phyloP scores from a whole-genome alignment of 2,888 invertebrate species.

The Caenorhabditis sinica region DNA sequence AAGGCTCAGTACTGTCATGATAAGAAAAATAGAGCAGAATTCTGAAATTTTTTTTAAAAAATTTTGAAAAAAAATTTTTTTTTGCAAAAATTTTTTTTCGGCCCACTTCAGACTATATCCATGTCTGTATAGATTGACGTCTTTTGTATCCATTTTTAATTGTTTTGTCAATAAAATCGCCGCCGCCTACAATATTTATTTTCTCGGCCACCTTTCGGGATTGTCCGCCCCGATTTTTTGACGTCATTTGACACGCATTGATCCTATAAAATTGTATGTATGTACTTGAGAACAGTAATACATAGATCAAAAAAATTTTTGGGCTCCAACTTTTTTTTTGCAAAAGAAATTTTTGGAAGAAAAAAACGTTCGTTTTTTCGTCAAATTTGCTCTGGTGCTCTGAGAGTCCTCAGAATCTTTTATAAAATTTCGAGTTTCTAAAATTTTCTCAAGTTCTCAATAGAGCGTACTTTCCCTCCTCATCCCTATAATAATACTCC shows the following conservation, averaged over 20 bases:
- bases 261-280: not conserved
- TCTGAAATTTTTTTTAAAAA: not conserved
- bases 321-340: not conserved
- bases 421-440: not conserved
- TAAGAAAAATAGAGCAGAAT: no score
- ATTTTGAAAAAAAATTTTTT: not conserved
- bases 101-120: not conserved
- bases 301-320: constrained; percentile 3
- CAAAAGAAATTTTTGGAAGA: not conserved
- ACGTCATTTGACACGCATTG: constrained; percentile 36
- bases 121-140: not conserved
- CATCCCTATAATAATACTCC: no score
- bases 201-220: no score
- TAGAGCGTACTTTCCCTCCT: not conserved
- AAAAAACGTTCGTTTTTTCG: no score
- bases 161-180: not conserved
- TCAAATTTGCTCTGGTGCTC: not conserved
- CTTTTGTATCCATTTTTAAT: not conserved
- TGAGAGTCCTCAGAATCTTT: not conserved
- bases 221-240: not conserved
- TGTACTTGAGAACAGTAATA: not conserved
- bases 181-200: constrained; percentile 49
- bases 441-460: not conserved
- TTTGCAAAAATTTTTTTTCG: not conserved
- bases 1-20: not conserved